Evolutionary conservation across 2,888 invertebrate species (phyloP).

Genomic region (Lepeophtheirus nordmannii): DNA sequence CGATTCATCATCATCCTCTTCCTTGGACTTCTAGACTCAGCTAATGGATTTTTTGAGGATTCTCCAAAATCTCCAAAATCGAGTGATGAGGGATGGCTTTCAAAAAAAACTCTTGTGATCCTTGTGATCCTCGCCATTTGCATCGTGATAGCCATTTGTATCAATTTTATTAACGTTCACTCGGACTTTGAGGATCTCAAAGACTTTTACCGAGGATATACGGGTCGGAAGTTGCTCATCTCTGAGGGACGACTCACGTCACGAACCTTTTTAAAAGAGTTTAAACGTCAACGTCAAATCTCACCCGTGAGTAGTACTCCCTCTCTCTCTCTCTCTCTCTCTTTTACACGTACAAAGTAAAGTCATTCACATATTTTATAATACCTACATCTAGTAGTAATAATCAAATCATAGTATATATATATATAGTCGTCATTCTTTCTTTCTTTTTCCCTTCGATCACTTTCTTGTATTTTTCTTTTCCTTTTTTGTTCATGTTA

Average conservation of each 20-base stretch:
- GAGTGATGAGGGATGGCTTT: not conserved
- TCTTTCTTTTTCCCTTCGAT: too few relatives aligned
- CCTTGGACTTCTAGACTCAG: too few relatives aligned
- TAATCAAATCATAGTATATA: too few relatives aligned
- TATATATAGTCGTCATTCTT: too few relatives aligned
- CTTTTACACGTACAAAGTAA: too few relatives aligned
- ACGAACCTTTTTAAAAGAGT: not conserved
- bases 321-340: too few relatives aligned
- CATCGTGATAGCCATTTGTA: not conserved
- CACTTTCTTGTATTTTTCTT: too few relatives aligned
- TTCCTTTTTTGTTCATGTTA: too few relatives aligned
- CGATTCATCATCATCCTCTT: not conserved
- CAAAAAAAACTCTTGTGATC: slow-evolving; percentile 8
- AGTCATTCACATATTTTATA: too few relatives aligned
- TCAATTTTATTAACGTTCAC: slow-evolving; percentile 22
- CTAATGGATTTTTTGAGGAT: not conserved
- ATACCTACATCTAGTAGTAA: too few relatives aligned
- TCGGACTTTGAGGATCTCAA: slow-evolving; percentile 17
- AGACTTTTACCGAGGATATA: slow-evolving; percentile 16
- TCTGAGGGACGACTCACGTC: slow-evolving; percentile 9
- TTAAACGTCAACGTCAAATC: not conserved
- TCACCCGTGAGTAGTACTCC: not conserved
- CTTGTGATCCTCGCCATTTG: not conserved
- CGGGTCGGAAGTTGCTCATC: slow-evolving; percentile 12
- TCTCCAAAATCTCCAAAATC: not conserved